phyloP scores from a whole-genome alignment of 2,113 vertebrate species.

The Lasiurus borealis region DNA sequence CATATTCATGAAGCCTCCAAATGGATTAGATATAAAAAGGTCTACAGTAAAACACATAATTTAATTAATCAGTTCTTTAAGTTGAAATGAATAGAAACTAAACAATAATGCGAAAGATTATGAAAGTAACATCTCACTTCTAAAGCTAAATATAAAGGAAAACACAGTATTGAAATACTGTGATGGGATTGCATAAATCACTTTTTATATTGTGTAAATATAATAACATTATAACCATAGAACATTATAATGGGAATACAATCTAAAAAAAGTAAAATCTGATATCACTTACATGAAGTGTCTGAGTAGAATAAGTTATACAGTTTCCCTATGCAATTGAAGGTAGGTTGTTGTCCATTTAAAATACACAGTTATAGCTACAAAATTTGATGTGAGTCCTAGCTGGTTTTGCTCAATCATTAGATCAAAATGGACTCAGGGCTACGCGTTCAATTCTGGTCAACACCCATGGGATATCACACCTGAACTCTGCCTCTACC shows the following conservation, averaged over 20 bases:
- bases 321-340: too few relatives aligned
- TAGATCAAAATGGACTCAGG: too few relatives aligned
- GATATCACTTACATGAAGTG: too few relatives aligned
- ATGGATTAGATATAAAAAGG: background rate
- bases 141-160: background rate
- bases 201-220: background rate
- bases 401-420: too few relatives aligned
- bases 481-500: background rate
- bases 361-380: too few relatives aligned
- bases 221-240: background rate
- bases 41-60: background rate
- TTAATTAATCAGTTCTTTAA: background rate
- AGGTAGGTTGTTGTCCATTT: too few relatives aligned
- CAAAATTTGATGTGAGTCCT: too few relatives aligned
- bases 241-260: background rate
- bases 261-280: too few relatives aligned
- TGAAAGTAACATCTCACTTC: too few relatives aligned
- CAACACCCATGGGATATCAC: background rate
- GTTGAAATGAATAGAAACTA: background rate
- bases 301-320: too few relatives aligned
- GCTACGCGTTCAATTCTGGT: background rate
- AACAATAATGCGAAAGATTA: background rate
- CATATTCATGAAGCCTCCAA: background rate
- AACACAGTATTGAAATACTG: background rate
- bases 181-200: background rate